Evolutionary conservation across 2,888 invertebrate species (phyloP).

Genomic region (Drosophila prostipennis): DNA sequence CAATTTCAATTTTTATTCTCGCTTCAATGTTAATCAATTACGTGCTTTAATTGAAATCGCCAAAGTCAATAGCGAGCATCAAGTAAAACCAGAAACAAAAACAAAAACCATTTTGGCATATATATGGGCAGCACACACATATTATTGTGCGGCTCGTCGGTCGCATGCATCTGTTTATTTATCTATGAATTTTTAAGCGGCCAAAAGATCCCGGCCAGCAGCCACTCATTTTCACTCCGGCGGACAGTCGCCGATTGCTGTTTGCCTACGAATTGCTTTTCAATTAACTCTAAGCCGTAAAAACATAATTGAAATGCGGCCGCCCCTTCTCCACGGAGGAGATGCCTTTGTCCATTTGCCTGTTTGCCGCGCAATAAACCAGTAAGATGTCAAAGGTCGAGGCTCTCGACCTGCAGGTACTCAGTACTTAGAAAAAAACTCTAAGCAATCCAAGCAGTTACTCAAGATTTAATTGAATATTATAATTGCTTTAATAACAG

Average conservation of each 20-base stretch:
- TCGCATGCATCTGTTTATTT: constrained; percentile 32
- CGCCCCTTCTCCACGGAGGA: background rate
- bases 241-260: constrained; percentile 35
- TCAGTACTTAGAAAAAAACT: background rate
- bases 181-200: constrained; percentile 44
- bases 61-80: constrained; percentile 66
- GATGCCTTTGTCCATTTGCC: background rate
- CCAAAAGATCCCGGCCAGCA: constrained; percentile 16
- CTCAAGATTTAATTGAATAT: too few relatives aligned
- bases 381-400: background rate
- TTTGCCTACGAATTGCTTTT: constrained; percentile 69
- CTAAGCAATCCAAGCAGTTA: background rate
- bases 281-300: constrained; percentile 65
- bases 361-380: constrained; percentile 17
- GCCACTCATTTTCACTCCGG: constrained; percentile 11
- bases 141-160: constrained; percentile 4
- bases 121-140: constrained; percentile 10
- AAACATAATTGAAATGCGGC: constrained; percentile 60
- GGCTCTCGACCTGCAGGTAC: background rate
- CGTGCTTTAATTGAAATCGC: constrained; percentile 74
- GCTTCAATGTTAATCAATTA: constrained; percentile 71
- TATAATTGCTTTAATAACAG: too few relatives aligned
- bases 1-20: constrained; percentile 60
- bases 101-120: constrained; percentile 17
- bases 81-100: constrained; percentile 22